phyloP scores from a whole-genome alignment of 2,888 invertebrate species.

The Archaeoteleia sp. region DNA sequence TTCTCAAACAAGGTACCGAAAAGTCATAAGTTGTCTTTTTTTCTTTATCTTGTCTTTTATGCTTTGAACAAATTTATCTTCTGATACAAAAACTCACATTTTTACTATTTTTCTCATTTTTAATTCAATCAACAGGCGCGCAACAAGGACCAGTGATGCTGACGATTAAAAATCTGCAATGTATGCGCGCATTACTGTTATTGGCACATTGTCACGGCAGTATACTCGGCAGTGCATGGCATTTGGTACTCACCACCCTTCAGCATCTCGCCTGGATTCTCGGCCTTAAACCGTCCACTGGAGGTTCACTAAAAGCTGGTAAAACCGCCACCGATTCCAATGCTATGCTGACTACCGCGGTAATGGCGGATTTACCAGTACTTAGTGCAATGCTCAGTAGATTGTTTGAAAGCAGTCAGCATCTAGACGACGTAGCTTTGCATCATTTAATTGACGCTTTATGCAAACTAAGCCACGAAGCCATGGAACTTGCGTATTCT shows the following conservation, averaged over 20 bases:
- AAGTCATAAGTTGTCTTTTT: no score
- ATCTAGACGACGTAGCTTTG: slow-evolving; percentile 93
- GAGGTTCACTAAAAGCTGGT: slow-evolving; percentile 92
- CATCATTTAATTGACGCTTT: slow-evolving; percentile 97
- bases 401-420: slow-evolving; percentile 95
- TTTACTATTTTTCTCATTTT: background rate
- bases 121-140: slow-evolving; percentile 76
- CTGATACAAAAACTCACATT: no score
- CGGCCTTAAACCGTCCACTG: slow-evolving; percentile 95
- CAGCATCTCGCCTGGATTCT: slow-evolving; percentile 97
- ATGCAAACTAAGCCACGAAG: slow-evolving; percentile 96
- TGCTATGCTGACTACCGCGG: slow-evolving; percentile 94
- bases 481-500: slow-evolving; percentile 96
- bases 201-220: slow-evolving; percentile 95
- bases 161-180: slow-evolving; percentile 97
- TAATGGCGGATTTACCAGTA: slow-evolving; percentile 95
- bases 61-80: no score
- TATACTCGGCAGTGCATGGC: slow-evolving; percentile 95
- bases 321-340: slow-evolving; percentile 86
- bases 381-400: slow-evolving; percentile 93
- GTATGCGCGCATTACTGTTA: slow-evolving; percentile 92
- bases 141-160: slow-evolving; percentile 96
- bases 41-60: no score
- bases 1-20: no score
- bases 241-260: slow-evolving; percentile 94